A percentile compares a stretch with the other conserved stretches of the same genome.
Evolutionary conservation across 1,140 invertebrate species (phyloP).

Genomic region (Rhyzopertha dominica): DNA sequence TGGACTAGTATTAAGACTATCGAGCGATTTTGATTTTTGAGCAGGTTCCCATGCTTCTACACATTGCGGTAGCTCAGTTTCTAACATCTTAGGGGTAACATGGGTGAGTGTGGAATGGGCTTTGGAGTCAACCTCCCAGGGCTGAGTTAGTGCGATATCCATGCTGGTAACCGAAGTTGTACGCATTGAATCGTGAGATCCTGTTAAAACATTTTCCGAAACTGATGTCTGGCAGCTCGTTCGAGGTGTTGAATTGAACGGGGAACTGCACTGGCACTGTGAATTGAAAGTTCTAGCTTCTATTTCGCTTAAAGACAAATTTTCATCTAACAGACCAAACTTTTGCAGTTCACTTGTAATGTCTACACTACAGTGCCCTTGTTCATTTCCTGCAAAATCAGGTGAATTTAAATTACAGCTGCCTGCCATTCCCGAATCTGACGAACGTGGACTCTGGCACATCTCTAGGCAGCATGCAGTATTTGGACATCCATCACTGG

Average conservation of each 20-base stretch:
- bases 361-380: constrained; percentile 18
- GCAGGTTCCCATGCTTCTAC: neutral
- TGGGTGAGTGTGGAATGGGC: constrained; percentile 36
- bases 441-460: constrained; percentile 61
- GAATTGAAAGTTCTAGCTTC: constrained; percentile 62
- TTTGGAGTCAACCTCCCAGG: constrained; percentile 38
- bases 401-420: constrained; percentile 67
- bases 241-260: constrained; percentile 63
- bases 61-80: constrained; percentile 4
- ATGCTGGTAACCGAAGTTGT: constrained; percentile 49
- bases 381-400: constrained; percentile 45
- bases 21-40: constrained; percentile 14
- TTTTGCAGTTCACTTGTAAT: constrained; percentile 22
- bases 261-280: constrained; percentile 66
- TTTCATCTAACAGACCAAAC: too few species aligned
- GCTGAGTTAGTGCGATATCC: constrained; percentile 47
- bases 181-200: constrained; percentile 47
- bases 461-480: constrained; percentile 58
- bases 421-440: constrained; percentile 78
- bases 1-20: neutral
- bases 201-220: constrained; percentile 49
- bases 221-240: constrained; percentile 54
- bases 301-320: constrained; percentile 53
- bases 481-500: constrained; percentile 11
- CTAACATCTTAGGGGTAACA: constrained; percentile 8